Evolutionary conservation across 2,888 invertebrate genomes (phyloP), one percentile per base, ranked within the genome.

Genomic region (Mesorhabditis belari): DNA sequence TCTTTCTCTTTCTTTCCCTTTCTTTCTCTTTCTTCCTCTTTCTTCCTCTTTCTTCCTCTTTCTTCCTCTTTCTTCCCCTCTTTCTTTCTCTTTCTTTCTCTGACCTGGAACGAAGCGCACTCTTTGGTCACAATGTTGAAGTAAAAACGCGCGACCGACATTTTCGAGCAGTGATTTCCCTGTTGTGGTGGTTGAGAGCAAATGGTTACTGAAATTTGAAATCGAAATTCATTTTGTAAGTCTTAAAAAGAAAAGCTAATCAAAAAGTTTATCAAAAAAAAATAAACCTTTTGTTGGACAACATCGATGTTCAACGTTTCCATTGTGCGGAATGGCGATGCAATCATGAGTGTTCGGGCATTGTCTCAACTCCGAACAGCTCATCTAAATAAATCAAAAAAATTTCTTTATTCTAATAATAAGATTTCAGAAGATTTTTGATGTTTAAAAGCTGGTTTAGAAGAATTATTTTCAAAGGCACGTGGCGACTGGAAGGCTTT

Each of bases 171-270:
- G 56, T 70, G 70, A 56, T 71, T 76, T 24, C 79, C 78, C 55
- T 73, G 74, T 58, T 75, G 72, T 5, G 79, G 79, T 3, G 79
- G 74, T 35, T 70, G 70, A 49, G 73, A 69, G 58, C 79, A 79
- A 57, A 80, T 76, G 58, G 74, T 71, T 19, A 72, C 73, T 63
- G 60, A 23, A 66, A 65, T 4, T 12, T 56, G 29, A 9, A 24
- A 26, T 19, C 26, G 21, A 25, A 24, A n/a, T 19, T 51, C n/a
- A 21, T n/a, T 9, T 19, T 19, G 5, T 25, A 12, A 57, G 29
- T 26, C 12, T 6, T 35, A 5, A 12, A 27, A 5, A 12, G 3
- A 5, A 27, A 4, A 58, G 4, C 19, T 28, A 26, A 49, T 58
- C 26, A 9, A 9, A 5, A 6, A 21, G 51, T 9, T 9, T 12